These are phyloP conservation scores for Hirundichthys speculiger DNA, from an alignment of 2,113 vertebrate genomes.

Conservation along the genomic window DNA sequence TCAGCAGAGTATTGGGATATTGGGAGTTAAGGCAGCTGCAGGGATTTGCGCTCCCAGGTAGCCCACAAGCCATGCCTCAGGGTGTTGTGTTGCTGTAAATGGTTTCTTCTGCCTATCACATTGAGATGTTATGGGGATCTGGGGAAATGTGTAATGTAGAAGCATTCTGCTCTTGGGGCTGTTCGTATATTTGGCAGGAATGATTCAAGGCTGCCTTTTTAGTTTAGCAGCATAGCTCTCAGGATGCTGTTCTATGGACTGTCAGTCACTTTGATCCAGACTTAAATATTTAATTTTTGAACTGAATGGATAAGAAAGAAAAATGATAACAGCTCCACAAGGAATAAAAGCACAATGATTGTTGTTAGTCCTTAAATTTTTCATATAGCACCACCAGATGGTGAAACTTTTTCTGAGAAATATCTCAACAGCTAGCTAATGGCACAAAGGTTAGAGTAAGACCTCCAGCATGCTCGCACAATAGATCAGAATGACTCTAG, in stretches of 20 bases:
- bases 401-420: too few relatives aligned
- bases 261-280: background rate
- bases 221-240: background rate
- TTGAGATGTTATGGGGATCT: background rate
- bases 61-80: slow-evolving; percentile 19
- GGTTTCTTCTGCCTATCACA: background rate
- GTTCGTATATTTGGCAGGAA: background rate
- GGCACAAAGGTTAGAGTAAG: too few relatives aligned
- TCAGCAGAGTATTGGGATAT: background rate
- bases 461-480: too few relatives aligned
- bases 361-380: too few relatives aligned
- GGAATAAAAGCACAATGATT: too few relatives aligned
- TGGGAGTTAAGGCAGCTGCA: background rate
- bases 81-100: slow-evolving; percentile 21
- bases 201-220: background rate
- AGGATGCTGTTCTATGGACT: background rate
- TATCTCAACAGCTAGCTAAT: too few relatives aligned
- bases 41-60: slow-evolving; percentile 25
- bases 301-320: too few relatives aligned
- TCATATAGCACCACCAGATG: too few relatives aligned
- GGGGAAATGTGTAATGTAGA: slow-evolving; percentile 12
- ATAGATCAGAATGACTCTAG: too few relatives aligned
- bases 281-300: too few relatives aligned
- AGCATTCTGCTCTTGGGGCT: background rate
- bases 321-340: too few relatives aligned